Evolutionary conservation across 2,888 invertebrate species (phyloP), one percentile per base, ranked within the genome.

Genomic region (Apodemia mormo): DNA sequence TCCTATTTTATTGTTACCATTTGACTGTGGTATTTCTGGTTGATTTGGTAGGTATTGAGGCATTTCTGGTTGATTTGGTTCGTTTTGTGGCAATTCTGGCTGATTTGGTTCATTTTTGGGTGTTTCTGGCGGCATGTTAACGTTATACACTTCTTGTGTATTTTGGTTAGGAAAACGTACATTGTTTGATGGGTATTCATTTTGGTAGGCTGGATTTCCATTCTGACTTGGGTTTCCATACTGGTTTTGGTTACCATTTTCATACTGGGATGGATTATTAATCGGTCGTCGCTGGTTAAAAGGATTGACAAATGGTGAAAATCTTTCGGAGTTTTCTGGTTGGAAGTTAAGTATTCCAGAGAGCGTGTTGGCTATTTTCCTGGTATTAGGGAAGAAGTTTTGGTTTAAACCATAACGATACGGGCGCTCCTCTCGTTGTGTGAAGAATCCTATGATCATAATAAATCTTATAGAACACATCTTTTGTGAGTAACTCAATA

Each of bases 371-470:
- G 58, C 30, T 58, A 58, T 9, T 58, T 58, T 58, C 4, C 30
- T 58, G 8, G 58, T 29, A 58, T 8, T 30, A 58, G 58, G 58
- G 22, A 58, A 58, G 30, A 58, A 58, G 29, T 30, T 58, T 58
- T 58, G 58, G 7, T 58, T 58, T 5, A 30, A 30, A 12, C 58
- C 58, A 58, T 58, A 30, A 12, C 12, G 29, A 10, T 58, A 30
- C 30, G 29, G 58, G 30, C 61, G 61, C 14, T 61, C 61, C 14
- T 14, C 61, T 12, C 61, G 61, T 61, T 61, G 61, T 33, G 12
- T 33, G 14, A 61, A 33, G 30, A 61, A 61, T 61, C 61, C 61
- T 61, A 61, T 14, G 61, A 61, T 61, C 22, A 58, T 58, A 10
- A 58, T 30, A 58, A 30, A 58, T 30, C 3, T 49, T 49, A 49